Conservation (phyloP, 2,113 vertebrate species). For the Uria lomvia region DNA sequence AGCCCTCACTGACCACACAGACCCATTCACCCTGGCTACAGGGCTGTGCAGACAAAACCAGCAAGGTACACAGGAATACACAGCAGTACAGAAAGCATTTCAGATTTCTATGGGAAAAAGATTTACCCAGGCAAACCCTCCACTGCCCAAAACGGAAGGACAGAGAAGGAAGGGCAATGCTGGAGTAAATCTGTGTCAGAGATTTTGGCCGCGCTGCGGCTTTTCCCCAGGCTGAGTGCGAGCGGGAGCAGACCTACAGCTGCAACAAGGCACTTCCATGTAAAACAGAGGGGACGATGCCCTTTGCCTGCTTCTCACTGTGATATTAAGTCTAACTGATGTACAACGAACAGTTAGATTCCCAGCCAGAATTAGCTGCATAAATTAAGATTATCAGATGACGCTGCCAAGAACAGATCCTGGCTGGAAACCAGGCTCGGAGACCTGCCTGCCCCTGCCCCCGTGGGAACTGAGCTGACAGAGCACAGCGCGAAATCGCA, state of each 20-base stretch:
- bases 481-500: background rate
- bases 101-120: background rate
- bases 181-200: background rate
- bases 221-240: background rate
- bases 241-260: background rate
- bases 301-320: background rate
- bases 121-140: background rate
- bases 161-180: background rate
- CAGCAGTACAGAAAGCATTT: background rate
- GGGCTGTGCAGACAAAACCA: background rate
- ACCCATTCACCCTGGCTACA: background rate
- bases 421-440: background rate
- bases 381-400: background rate
- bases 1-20: fast-evolving
- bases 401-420: background rate
- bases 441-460: background rate
- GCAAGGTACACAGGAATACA: background rate
- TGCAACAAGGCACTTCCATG: background rate
- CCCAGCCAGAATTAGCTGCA: background rate
- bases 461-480: background rate
- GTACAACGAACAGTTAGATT: background rate
- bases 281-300: background rate
- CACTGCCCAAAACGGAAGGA: background rate
- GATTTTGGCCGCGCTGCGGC: background rate
- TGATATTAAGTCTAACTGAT: background rate